Percentiles rank a stretch among this genome's conserved stretches.
These are phyloP conservation scores for Drosophila villosipedis DNA, from an alignment of 2,888 invertebrate genomes.

Conservation along the genomic window DNA sequence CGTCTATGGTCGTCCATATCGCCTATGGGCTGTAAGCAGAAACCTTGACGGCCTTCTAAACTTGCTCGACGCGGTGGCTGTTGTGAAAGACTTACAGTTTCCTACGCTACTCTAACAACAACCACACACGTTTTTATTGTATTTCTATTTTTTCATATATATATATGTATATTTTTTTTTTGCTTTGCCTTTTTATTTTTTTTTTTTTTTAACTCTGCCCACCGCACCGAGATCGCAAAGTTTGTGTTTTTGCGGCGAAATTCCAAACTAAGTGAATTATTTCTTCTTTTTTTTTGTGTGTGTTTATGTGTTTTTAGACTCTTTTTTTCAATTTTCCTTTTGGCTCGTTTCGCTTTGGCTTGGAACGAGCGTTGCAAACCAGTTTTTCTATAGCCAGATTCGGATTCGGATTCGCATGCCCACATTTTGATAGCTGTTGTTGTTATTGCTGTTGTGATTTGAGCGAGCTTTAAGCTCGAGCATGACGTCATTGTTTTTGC, in stretches of 20 bases:
- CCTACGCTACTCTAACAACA: slow-evolving; percentile 56
- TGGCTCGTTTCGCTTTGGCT: slow-evolving; percentile 72
- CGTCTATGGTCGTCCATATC: slow-evolving; percentile 12
- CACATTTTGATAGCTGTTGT: slow-evolving; percentile 58
- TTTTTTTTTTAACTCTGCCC: slow-evolving; percentile 48
- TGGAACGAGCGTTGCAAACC: slow-evolving; percentile 67
- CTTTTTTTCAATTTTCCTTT: slow-evolving; percentile 76
- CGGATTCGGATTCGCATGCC: slow-evolving; percentile 67
- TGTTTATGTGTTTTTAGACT: slow-evolving; percentile 39
- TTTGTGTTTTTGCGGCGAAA: slow-evolving; percentile 70
- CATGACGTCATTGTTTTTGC: slow-evolving; percentile 80
- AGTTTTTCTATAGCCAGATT: slow-evolving; percentile 76
- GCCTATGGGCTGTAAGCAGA: slow-evolving; percentile 54
- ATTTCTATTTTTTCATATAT: not conserved
- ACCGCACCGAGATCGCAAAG: slow-evolving; percentile 52
- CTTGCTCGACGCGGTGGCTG: slow-evolving; percentile 40
- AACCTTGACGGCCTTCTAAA: slow-evolving; percentile 76
- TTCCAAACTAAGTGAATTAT: slow-evolving; percentile 80
- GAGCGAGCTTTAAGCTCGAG: slow-evolving; percentile 66
- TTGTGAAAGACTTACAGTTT: slow-evolving; percentile 72
- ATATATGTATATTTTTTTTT: not conserved
- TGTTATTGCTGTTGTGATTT: slow-evolving; percentile 35
- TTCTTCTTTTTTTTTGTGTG: slow-evolving; percentile 36
- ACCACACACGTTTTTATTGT: slow-evolving; percentile 36
- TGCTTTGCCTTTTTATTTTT: slow-evolving; percentile 11